phyloP scores from a whole-genome alignment of 2,888 invertebrate species.

The Drosophila neotestacea region DNA sequence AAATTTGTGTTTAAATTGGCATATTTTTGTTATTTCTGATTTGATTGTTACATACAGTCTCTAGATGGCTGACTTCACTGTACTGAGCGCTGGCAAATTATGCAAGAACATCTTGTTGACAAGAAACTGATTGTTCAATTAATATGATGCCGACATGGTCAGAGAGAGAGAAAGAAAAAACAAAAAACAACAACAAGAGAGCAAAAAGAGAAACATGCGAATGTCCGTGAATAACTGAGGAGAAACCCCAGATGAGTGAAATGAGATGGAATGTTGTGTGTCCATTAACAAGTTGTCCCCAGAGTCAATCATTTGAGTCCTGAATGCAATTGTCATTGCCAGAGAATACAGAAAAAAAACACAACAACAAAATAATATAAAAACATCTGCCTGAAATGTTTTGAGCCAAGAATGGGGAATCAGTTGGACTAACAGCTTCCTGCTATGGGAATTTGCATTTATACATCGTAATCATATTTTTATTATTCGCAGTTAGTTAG shows the following conservation, averaged over 20 bases:
- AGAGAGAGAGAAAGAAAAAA: background rate
- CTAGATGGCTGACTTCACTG: conserved; percentile 30
- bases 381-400: conserved; percentile 72
- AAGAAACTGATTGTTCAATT: conserved; percentile 75
- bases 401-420: conserved; percentile 1
- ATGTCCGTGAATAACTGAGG: conserved; percentile 29
- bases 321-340: conserved; percentile 26
- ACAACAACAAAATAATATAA: no score
- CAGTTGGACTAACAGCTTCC: conserved; percentile 47
- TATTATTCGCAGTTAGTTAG: conserved; percentile 79
- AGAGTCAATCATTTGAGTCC: conserved; percentile 38
- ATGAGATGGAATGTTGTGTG: conserved; percentile 67
- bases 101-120: conserved; percentile 70
- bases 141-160: conserved; percentile 51
- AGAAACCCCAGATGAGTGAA: conserved; percentile 44
- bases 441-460: conserved; percentile 76
- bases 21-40: no score
- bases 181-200: background rate
- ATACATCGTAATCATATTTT: conserved; percentile 82
- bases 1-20: no score
- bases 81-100: conserved; percentile 36
- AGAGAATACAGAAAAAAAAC: background rate
- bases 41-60: background rate
- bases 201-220: conserved; percentile 22
- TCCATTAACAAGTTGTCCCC: conserved; percentile 78